Evolutionary conservation across 2,797 vertebrate species (phyloP).

Genomic region (Amphiprion clarkii): DNA sequence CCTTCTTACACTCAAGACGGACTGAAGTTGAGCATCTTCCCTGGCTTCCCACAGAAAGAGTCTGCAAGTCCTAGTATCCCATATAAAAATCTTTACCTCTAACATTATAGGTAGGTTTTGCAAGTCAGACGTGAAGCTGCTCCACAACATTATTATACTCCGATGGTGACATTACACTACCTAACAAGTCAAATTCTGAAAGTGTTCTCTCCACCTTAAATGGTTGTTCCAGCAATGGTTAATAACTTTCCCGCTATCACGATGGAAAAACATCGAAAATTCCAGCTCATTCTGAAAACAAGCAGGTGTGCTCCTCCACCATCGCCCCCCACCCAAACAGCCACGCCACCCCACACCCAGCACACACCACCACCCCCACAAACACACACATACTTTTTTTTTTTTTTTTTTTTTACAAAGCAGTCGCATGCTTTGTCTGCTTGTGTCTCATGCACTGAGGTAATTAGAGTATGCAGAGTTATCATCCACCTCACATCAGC

Average conservation of each 20-base stretch:
- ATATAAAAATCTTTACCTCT: background rate
- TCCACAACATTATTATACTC: background rate
- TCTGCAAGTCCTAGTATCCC: background rate
- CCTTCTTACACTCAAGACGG: no score
- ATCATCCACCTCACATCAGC: constrained; percentile 38
- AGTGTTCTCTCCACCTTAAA: background rate
- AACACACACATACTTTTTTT: background rate
- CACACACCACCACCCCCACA: no score
- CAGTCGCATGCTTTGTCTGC: background rate
- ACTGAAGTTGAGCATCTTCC: no score
- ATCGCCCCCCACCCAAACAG: no score
- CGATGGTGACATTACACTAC: background rate
- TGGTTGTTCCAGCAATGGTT: background rate
- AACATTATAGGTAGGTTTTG: background rate
- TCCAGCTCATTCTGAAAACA: background rate
- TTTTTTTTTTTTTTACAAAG: background rate
- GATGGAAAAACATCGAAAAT: background rate
- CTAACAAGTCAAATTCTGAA: background rate
- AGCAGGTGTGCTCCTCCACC: background rate
- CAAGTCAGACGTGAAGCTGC: background rate
- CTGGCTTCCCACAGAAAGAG: no score
- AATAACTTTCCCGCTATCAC: background rate
- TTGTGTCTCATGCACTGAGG: constrained; percentile 13
- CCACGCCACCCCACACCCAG: no score
- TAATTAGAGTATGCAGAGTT: constrained; percentile 45